Conservation (phyloP, 2,797 vertebrate species). For the Phataginus tricuspis region DNA sequence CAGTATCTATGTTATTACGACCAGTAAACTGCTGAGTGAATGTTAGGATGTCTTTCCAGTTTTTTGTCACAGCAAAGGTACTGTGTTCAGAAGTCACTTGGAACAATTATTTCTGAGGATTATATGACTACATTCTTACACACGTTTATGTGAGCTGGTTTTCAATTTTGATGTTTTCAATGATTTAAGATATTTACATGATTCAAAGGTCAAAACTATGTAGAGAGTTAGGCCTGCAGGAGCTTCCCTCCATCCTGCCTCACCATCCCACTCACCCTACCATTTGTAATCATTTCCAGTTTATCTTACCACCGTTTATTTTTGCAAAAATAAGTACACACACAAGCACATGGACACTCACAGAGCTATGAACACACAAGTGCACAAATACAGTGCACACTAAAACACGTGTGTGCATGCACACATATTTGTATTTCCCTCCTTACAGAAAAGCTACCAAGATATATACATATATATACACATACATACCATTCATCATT, state of each 20-base stretch:
- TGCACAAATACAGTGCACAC: background rate
- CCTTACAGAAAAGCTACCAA: background rate
- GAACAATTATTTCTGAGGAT: background rate
- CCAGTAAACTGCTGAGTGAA: background rate
- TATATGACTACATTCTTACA: background rate
- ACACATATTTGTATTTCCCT: background rate
- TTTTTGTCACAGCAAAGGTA: background rate
- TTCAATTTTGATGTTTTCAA: background rate
- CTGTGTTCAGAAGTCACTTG: background rate
- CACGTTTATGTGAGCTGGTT: background rate
- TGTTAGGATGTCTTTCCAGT: background rate
- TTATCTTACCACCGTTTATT: background rate
- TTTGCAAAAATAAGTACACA: background rate
- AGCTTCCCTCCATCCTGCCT: background rate
- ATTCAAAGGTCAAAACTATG: background rate
- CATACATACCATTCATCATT: background rate
- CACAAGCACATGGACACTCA: background rate
- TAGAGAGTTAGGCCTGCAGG: background rate
- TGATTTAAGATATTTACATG: background rate
- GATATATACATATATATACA: too few species aligned
- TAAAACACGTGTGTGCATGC: background rate
- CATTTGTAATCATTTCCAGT: background rate
- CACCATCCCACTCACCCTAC: background rate
- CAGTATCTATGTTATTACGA: background rate
- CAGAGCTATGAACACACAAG: background rate